Evolutionary conservation across 2,888 invertebrate genomes (phyloP), one percentile per base, ranked within the genome.

Genomic region (Asteroscopus sphinx): DNA sequence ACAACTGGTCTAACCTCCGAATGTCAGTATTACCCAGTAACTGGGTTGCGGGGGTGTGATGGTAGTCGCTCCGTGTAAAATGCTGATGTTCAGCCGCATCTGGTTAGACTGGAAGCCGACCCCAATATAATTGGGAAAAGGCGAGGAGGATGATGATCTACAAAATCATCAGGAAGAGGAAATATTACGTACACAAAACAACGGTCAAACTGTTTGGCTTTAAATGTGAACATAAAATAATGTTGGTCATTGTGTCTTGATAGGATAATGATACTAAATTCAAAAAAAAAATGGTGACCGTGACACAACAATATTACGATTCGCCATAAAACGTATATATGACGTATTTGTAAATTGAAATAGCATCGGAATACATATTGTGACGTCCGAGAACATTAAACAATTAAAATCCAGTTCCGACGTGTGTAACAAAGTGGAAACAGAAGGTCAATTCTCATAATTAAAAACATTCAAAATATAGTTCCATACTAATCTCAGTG

Each of bases 231-330:
- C 21, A 16, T 21, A 28, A 42, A 53, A 36, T 40, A 45, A 40
- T 54, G 28, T 44, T 48, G 32, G 64, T 48, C 39, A 65, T 69
- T 65, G 40, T 62, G 16, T 68, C 53, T 36, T 48, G 12, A 40
- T 64, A 30, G 37, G 21, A 35, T 51, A 53, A 71, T 51, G 49
- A 42, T 47, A 46, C 40, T 39, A 11, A 35, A 46, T 28, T 13
- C 53, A 57, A n/a, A n/a, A n/a, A n/a, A n/a, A n/a, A n/a, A n/a
- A n/a, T n/a, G 21, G 36, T 21, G 39, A 51, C 67, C 53, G 40
- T 65, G 58, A 30, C 39, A 25, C 11, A 11, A 16, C 37, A 26
- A 7, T 11, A 25, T 25, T 30, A 39, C 15, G 1, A 32, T 16
- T 30, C n/a, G 12, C 39, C 25, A 39, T 25, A 39, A 25, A 25